Percentiles rank a stretch among this genome's conserved stretches.
Conservation (phyloP, 2,113 vertebrate species). For the Vombatus ursinus region DNA sequence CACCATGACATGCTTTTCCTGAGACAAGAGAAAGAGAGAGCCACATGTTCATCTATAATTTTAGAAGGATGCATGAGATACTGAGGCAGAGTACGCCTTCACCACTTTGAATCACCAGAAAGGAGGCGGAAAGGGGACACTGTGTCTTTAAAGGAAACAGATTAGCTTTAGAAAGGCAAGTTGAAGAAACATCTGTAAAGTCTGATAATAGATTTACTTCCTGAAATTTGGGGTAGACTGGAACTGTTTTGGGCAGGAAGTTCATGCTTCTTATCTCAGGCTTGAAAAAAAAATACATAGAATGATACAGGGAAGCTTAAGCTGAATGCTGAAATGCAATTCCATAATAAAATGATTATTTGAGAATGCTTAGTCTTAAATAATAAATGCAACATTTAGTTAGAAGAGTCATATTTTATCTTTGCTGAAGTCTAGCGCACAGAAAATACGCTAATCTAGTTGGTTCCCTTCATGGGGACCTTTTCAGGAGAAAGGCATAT, state of each 20-base stretch:
- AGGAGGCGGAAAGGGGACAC: slow-evolving; percentile 58
- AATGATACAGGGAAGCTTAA: slow-evolving; percentile 54
- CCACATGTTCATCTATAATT: not conserved
- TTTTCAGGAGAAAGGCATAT: slow-evolving; percentile 27
- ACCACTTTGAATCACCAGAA: not conserved
- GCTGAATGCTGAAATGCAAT: not conserved
- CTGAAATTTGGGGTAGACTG: slow-evolving; percentile 73
- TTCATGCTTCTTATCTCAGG: slow-evolving; percentile 46
- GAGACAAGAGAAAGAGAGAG: slow-evolving; percentile 58
- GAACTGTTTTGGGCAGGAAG: slow-evolving; percentile 77
- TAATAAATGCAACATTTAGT: not conserved
- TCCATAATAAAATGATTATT: slow-evolving; percentile 15
- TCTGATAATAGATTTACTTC: slow-evolving; percentile 77
- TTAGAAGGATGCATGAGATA: slow-evolving; percentile 2
- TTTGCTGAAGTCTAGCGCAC: not conserved
- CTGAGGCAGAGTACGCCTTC: not conserved
- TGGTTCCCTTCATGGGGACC: not conserved
- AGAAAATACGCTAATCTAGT: slow-evolving; percentile 34
- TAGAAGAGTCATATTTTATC: slow-evolving; percentile 12
- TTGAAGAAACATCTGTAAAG: slow-evolving; percentile 79
- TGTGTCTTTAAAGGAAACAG: slow-evolving; percentile 74
- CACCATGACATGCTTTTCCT: slow-evolving; percentile 65
- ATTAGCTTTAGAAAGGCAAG: slow-evolving; percentile 61
- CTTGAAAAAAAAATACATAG: slow-evolving; percentile 65
- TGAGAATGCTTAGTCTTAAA: not conserved